Conservation (phyloP, 1,140 invertebrate genomes). For the Microplitis mediator region DNA sequence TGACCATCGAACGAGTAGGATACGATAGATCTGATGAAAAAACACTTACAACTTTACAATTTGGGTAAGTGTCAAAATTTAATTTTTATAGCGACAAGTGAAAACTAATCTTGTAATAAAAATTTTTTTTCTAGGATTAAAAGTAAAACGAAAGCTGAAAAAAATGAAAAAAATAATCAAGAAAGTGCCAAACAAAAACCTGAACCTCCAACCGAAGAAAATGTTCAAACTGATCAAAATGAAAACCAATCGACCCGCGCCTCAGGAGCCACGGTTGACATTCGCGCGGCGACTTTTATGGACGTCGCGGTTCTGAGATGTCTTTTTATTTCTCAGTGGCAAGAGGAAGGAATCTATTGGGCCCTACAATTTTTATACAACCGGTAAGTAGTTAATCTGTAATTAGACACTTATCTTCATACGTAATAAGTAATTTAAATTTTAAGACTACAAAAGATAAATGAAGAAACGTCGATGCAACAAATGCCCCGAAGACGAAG, state of each 20-base stretch:
- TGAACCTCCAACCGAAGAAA: slow-evolving; percentile 30
- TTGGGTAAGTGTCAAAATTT: slow-evolving; percentile 56
- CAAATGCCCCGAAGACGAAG: slow-evolving; percentile 81
- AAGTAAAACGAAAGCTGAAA: slow-evolving; percentile 20
- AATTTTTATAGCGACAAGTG: neutral
- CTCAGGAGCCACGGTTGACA: slow-evolving; percentile 61
- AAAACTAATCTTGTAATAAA: neutral
- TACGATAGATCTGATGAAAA: slow-evolving; percentile 51
- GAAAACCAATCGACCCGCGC: slow-evolving; percentile 11
- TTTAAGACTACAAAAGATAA: slow-evolving; percentile 77
- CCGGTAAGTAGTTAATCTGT: slow-evolving; percentile 64
- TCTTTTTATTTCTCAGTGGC: slow-evolving; percentile 96
- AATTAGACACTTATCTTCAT: slow-evolving; percentile 14
- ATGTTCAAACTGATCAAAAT: slow-evolving; percentile 37
- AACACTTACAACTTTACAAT: slow-evolving; percentile 63
- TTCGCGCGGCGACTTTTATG: slow-evolving; percentile 89
- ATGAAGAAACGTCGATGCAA: slow-evolving; percentile 76
- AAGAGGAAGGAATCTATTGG: slow-evolving; percentile 97
- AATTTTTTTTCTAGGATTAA: neutral
- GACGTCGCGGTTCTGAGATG: slow-evolving; percentile 95
- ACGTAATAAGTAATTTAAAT: neutral
- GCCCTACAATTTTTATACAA: slow-evolving; percentile 92
- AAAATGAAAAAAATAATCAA: slow-evolving; percentile 39
- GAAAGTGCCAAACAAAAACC: slow-evolving; percentile 35
- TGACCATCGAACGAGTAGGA: slow-evolving; percentile 63